These are phyloP conservation scores for Diadophis punctatus DNA, from an alignment of 2,113 vertebrate genomes.

Conservation along the genomic window DNA sequence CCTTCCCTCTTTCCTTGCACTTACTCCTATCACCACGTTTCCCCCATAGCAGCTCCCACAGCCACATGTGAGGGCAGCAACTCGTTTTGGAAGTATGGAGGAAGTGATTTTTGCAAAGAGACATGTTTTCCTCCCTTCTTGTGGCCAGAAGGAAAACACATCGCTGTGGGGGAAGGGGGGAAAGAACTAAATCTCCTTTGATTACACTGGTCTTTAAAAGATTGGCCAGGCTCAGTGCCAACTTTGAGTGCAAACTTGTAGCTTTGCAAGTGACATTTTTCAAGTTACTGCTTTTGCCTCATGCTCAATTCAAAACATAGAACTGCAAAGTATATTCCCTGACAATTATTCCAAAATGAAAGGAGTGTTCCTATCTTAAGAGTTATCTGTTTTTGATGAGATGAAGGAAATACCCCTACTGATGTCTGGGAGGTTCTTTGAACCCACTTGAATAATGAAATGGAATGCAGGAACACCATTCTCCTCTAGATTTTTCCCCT, in stretches of 20 bases:
- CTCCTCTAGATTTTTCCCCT: background rate
- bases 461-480: constrained; percentile 42
- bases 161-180: background rate
- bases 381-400: background rate
- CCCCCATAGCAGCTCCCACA: background rate
- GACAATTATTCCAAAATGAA: background rate
- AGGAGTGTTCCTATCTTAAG: background rate
- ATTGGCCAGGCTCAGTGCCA: background rate
- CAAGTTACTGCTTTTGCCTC: background rate
- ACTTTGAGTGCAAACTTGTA: background rate
- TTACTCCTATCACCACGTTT: background rate
- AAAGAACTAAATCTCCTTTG: background rate
- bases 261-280: background rate
- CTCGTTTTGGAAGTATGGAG: background rate
- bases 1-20: background rate
- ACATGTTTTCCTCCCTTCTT: background rate
- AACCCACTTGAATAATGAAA: constrained; percentile 28
- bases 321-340: background rate
- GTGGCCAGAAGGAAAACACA: constrained; percentile 39
- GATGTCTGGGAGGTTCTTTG: constrained; percentile 33
- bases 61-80: background rate
- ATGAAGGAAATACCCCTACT: background rate
- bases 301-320: background rate
- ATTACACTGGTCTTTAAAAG: constrained; percentile 38
- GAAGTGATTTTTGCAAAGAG: background rate